Base-by-base conservation (phyloP, 2,113 vertebrate genomes). In the Acanthisitta chloris region DNA sequence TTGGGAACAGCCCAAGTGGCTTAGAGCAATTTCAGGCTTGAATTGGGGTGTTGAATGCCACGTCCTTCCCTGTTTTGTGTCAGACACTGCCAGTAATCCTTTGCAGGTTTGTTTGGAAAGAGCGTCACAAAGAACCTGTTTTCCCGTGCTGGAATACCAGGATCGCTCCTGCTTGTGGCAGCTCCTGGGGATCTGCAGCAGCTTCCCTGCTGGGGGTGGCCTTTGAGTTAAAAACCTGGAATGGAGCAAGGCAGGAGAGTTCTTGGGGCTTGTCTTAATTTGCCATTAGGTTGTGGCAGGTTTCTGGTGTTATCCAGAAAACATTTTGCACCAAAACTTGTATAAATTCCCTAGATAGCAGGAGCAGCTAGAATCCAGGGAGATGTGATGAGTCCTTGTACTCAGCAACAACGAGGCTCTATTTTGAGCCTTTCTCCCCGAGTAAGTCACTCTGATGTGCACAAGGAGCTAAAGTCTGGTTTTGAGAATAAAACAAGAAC, bases 41-140 rank as follows among this genome's bases (percentile, higher is more conserved):
- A 54, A 8, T 20, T 49, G 51, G 90, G 49, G n/a, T 72, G 81
- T 64, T 81, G n/a, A 74, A 78, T 4, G 9, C 48, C 11, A 0
- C 2, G 4, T 24, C 72, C 78, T 66, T 86, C 81, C 91, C 88
- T 91, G 86, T 7, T 71, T 26, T 31, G 9, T 18, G 43, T 31
- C 46, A 52, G 81, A 55, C 8, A 14, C 72, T 88, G 80, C 61
- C 80, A 61, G 69, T 28, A 74, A 52, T 70, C 57, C 59, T 49
- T 49, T 29, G 64, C 38, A 11, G 33, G 72, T 67, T 81, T 91
- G 77, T 94, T 94, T 77, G 55, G 91, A 84, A 77, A 80, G 79
- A 19, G 81, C 71, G 90, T 88, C 55, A 67, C 26, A 94, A 92
- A 65, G 69, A 81, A 20, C 55, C 52, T 74, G 57, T 64, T 62